These are phyloP conservation scores for Upupa epops DNA, from an alignment of 2,113 vertebrate species.

Conservation along the genomic window DNA sequence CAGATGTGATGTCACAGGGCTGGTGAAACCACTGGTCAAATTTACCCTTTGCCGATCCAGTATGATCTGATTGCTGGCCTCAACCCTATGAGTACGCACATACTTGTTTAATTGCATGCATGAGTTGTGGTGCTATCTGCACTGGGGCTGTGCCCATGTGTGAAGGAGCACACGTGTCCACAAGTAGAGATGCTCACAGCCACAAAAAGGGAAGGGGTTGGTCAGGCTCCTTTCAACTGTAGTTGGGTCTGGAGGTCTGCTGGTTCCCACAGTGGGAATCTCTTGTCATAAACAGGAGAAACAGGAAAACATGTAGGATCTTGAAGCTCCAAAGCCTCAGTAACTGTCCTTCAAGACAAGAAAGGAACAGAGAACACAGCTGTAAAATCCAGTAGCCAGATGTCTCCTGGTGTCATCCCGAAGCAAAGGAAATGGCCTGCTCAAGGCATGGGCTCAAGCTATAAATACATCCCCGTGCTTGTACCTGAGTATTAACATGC, in stretches of 20 bases:
- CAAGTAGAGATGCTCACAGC: not conserved
- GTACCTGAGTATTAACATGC: not conserved
- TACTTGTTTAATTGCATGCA: conserved; percentile 35
- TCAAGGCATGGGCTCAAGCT: not conserved
- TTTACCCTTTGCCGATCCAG: conserved; percentile 46
- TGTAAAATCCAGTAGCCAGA: not conserved
- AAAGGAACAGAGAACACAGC: not conserved
- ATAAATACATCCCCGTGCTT: not conserved
- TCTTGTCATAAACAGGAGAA: not conserved
- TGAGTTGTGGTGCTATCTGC: not conserved
- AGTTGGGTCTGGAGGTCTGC: not conserved
- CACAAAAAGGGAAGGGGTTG: not conserved
- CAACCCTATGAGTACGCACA: conserved; percentile 9
- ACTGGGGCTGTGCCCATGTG: not conserved
- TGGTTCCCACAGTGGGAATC: not conserved
- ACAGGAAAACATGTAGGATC: not conserved
- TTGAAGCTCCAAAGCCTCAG: not conserved
- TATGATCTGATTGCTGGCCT: conserved; percentile 51
- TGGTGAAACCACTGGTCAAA: conserved; percentile 32
- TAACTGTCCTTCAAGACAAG: fast-evolving
- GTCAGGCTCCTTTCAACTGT: not conserved
- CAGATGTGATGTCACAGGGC: not conserved
- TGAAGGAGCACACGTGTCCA: conserved; percentile 14
- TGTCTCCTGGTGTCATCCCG: not conserved
- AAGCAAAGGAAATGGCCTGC: not conserved